Base-by-base conservation (phyloP, 2,888 invertebrate genomes). In the Baronia brevicornis region DNA sequence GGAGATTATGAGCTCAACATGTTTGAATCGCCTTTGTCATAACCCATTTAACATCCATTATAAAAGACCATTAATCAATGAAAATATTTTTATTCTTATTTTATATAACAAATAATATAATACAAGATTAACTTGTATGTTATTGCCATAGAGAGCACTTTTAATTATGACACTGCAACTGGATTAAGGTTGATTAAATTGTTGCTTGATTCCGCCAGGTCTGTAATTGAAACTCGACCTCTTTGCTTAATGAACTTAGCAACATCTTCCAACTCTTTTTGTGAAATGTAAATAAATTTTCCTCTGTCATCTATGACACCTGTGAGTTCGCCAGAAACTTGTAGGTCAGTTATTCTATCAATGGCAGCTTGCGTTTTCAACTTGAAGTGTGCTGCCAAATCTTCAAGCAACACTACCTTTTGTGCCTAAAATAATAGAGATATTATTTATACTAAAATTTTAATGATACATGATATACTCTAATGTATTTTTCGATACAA, bases 271-370 rank as follows among this genome's bases (percentile, higher is more conserved):
- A 98, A 86, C 73, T 99, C 99, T 22, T 91, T 90, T 48, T 90
- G 89, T 0, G 97, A 96, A 30, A 99, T 94, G 71, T 96, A 99
- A 60, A 99, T 98, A 66, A 99, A 99, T 78, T 99, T 99, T 8
- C 99, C 99, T 41, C 99, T 87, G 69, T 99, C 99, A 63, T 99
- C 99, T 46, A 99, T 94, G 1, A 99, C 98, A 0, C 99, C 96
- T 2, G 96, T 95, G n/a, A 99, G 82, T 32, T 88, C 88, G 5
- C 93, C 95, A 39, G 92, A 90, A 0, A 89, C 85, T 54, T 95
- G 93, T 25, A 99, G 80, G 25, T 93, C 91, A 43, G 93, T 90
- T 40, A 99, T 91, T 47, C 98, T 89, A 50, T 95, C 93, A 43
- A 96, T 93, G 0, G 89, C 91, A 8, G 91, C 92, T 69, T 95